Evolutionary conservation across 2,888 invertebrate genomes (phyloP).

Genomic region (Tachina lurida): DNA sequence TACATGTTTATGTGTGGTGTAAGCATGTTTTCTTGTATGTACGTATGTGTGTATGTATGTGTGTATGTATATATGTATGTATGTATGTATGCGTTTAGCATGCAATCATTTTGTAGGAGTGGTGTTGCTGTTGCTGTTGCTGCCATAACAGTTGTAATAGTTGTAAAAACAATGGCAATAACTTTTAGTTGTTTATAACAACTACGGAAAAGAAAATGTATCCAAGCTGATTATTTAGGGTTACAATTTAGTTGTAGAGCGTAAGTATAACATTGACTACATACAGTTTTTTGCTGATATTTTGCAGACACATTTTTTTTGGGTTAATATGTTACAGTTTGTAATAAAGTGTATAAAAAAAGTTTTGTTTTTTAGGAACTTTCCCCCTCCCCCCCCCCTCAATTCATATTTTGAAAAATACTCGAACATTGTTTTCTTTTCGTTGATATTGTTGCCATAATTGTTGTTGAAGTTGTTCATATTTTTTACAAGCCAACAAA

Average conservation of each 20-base stretch:
- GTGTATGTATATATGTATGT: too few species aligned
- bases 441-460: slow-evolving; percentile 25
- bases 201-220: slow-evolving; percentile 26
- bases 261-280: slow-evolving; percentile 62
- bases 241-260: slow-evolving; percentile 37
- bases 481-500: slow-evolving; percentile 30
- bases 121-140: neutral
- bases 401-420: slow-evolving; percentile 44
- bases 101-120: slow-evolving; percentile 19
- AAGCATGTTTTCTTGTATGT: too few species aligned
- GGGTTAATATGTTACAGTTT: slow-evolving; percentile 61
- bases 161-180: slow-evolving; percentile 39
- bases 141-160: slow-evolving; percentile 26
- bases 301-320: slow-evolving; percentile 18
- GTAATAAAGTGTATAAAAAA: slow-evolving; percentile 55
- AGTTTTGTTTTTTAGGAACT: slow-evolving; percentile 28
- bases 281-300: neutral
- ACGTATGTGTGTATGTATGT: neutral
- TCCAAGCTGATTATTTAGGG: slow-evolving; percentile 42
- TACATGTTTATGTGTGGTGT: too few species aligned
- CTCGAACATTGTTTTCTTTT: slow-evolving; percentile 51
- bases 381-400: slow-evolving; percentile 11
- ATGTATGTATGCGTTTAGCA: neutral
- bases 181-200: slow-evolving; percentile 53
- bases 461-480: slow-evolving; percentile 30